Percentiles rank a stretch among this genome's conserved stretches.
Evolutionary conservation across 1,140 invertebrate species (phyloP).

Genomic region (Telenomus remus): DNA sequence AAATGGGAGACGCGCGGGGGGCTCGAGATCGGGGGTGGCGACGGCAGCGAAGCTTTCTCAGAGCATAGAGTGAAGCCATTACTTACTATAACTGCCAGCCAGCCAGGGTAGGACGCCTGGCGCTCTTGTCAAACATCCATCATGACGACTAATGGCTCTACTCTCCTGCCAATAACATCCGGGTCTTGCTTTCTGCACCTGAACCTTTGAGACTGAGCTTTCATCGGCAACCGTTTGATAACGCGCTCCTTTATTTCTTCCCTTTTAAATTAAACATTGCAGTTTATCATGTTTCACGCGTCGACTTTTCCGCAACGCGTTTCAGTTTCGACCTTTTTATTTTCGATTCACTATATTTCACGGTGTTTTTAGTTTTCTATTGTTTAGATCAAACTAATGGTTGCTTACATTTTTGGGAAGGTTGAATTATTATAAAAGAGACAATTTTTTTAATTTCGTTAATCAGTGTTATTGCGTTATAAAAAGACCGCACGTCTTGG

Average conservation of each 20-base stretch:
- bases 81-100: conserved; percentile 75
- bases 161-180: conserved; percentile 74
- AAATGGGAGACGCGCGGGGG: conserved; percentile 40
- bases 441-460: no score
- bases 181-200: conserved; percentile 55
- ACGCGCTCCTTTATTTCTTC: conserved; percentile 35
- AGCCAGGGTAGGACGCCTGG: conserved; percentile 68
- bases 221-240: conserved; percentile 51
- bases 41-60: conserved; percentile 69
- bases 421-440: no score
- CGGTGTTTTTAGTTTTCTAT: no score
- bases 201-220: conserved; percentile 56
- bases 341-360: conserved; percentile 7
- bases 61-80: conserved; percentile 73
- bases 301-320: conserved; percentile 19
- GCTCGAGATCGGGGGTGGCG: conserved; percentile 46
- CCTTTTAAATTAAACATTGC: conserved; percentile 47
- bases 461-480: no score
- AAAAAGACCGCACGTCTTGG: no score
- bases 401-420: no score
- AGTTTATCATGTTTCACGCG: conserved; percentile 38
- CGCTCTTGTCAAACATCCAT: conserved; percentile 74
- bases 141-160: conserved; percentile 74
- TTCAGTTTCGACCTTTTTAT: conserved; percentile 7
- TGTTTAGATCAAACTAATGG: no score